Base-by-base conservation (phyloP, 2,797 vertebrate species). In the Adelosebastes latens region DNA sequence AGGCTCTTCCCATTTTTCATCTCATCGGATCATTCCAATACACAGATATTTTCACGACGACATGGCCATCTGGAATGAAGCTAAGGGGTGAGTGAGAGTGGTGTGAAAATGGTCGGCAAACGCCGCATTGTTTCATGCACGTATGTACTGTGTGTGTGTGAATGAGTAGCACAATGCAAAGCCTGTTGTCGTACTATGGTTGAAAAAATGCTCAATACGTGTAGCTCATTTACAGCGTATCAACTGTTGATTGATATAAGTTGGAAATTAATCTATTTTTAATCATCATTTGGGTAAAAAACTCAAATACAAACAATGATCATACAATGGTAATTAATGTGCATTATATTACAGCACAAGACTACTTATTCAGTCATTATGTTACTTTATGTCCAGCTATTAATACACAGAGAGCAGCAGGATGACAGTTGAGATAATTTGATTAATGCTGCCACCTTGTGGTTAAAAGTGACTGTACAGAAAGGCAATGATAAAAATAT, bases 401-500 rank as follows among this genome's bases (percentile, higher is more conserved):
- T 22, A 2, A 39, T 27, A 29, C 24, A 36, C 39, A 65, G 0
- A 22, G 1, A 79, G 59, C 9, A 61, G 49, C 39, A 24, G n/a
- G 9, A 69, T 13, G 3, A 68, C 3, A 61, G 31, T n/a, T 1
- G 1, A 32, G 14, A 72, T 82, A 9, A 16, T 14, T 68, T 62
- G 29, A 66, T 77, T 52, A 69, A 84, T 80, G 69, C 79, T 85
- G 64, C 72, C 86, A 63, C 75, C 80, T 75, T 80, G 85, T 87
- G 85, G 80, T 78, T 46, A 1, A 52, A 87, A 52, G 24, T 46
- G 58, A 32, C 60, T 77, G 46, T 34, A 70, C 32, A 49, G 11
- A 79, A 11, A 46, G 8, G 5, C 8, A 5, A 24, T 1, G 8
- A 14, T 59, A 11, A 36, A 74, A 14, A 36, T 11, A 3, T 27